Percentiles rank a stretch among this genome's conserved stretches.
These are phyloP conservation scores for Thunnus maccoyii DNA, from an alignment of 2,113 vertebrate genomes.

Conservation along the genomic window DNA sequence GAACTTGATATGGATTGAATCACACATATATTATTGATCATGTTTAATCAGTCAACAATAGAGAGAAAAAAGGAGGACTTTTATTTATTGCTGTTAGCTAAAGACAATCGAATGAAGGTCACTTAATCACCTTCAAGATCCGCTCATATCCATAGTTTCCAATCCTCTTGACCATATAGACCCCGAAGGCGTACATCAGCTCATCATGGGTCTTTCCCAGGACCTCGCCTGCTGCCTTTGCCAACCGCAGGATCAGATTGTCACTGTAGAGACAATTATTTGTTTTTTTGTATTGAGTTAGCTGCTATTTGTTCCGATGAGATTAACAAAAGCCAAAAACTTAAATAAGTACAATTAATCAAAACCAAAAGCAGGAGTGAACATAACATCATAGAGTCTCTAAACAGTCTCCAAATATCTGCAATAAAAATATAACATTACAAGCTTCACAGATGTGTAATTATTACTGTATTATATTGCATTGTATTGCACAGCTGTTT, in stretches of 20 bases:
- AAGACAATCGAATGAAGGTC: neutral
- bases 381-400: too few relatives aligned
- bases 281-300: neutral
- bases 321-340: too few relatives aligned
- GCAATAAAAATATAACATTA: too few relatives aligned
- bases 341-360: too few relatives aligned
- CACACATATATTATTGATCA: neutral
- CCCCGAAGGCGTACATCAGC: slow-evolving; percentile 86
- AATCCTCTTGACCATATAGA: slow-evolving; percentile 86
- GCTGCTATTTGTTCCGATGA: neutral
- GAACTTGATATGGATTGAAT: neutral
- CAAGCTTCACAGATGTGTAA: too few relatives aligned
- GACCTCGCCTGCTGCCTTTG: slow-evolving; percentile 85
- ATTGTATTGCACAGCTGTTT: neutral
- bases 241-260: slow-evolving; percentile 83
- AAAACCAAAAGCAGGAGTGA: too few relatives aligned
- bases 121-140: slow-evolving; percentile 80
- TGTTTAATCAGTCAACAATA: neutral
- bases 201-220: slow-evolving; percentile 86
- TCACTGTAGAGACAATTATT: slow-evolving; percentile 64
- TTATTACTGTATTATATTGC: too few relatives aligned
- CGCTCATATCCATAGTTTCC: slow-evolving; percentile 85
- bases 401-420: too few relatives aligned
- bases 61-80: neutral
- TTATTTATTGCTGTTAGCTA: neutral